These are phyloP conservation scores for Aselliscus stoliczkanus DNA, from an alignment of 2,797 vertebrate genomes.

Conservation along the genomic window DNA sequence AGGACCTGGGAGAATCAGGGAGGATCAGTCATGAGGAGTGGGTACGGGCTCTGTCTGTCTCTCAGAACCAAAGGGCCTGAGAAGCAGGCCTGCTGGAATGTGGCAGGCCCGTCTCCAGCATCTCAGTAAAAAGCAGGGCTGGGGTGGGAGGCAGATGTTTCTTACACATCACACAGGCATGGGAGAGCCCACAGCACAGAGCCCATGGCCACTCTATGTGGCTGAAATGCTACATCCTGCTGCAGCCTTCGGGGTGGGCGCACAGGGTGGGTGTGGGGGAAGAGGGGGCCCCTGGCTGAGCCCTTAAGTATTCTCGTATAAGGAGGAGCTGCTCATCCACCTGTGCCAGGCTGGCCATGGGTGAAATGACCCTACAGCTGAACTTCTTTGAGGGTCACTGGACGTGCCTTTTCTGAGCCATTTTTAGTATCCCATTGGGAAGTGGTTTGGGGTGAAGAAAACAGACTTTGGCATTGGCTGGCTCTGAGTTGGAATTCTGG, in stretches of 20 bases:
- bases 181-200: not conserved
- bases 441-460: not conserved
- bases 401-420: not conserved
- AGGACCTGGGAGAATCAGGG: constrained; percentile 86
- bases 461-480: not conserved
- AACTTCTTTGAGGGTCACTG: not conserved
- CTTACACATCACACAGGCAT: not conserved
- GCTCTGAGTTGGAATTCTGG: not conserved
- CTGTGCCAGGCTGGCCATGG: not conserved
- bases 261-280: accelerated
- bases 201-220: too few species aligned
- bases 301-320: accelerated
- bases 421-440: not conserved
- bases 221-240: not conserved
- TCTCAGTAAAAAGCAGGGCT: accelerated
- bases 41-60: not conserved
- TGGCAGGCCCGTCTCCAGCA: accelerated
- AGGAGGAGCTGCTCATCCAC: not conserved
- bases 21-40: not conserved
- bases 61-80: not conserved
- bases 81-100: not conserved
- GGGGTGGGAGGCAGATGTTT: too few species aligned
- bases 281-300: not conserved
- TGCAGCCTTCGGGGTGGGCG: accelerated
- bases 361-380: not conserved